Evolutionary conservation across 2,888 invertebrate species (phyloP).

Genomic region (Ormyrus thymus): DNA sequence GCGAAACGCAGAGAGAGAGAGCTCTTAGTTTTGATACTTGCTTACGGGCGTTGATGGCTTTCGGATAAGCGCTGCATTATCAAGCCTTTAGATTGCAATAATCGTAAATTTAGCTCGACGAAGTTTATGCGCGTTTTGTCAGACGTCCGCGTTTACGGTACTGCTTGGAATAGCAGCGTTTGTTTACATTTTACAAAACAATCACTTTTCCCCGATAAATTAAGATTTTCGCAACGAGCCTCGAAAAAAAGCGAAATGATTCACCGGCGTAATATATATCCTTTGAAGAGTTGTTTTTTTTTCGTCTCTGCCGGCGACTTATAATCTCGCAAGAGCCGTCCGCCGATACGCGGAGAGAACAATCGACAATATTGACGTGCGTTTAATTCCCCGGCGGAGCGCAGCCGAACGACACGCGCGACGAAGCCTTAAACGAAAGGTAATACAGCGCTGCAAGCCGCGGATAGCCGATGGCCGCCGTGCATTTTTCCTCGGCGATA

Average conservation of each 20-base stretch:
- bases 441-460: background rate
- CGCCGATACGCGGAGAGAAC: conserved; percentile 24
- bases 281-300: background rate
- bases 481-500: conserved; percentile 41
- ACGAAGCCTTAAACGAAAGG: conserved; percentile 33
- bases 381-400: background rate
- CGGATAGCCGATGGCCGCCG: conserved; percentile 30
- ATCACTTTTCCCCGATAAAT: no score
- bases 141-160: no score
- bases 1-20: no score
- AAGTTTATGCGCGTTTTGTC: no score
- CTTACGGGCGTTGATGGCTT: no score
- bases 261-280: background rate
- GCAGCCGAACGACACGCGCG: background rate
- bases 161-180: no score
- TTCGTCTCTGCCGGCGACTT: conserved; percentile 39
- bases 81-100: no score
- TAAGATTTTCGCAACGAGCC: background rate
- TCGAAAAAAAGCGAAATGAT: conserved; percentile 4
- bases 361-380: conserved; percentile 43
- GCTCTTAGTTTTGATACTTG: no score
- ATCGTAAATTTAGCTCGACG: no score
- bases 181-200: no score
- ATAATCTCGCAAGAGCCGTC: conserved; percentile 27
- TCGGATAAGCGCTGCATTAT: no score